Evolutionary conservation across 2,113 vertebrate genomes (phyloP), one percentile per base, ranked within the genome.

Genomic region (Calyptomena viridis): DNA sequence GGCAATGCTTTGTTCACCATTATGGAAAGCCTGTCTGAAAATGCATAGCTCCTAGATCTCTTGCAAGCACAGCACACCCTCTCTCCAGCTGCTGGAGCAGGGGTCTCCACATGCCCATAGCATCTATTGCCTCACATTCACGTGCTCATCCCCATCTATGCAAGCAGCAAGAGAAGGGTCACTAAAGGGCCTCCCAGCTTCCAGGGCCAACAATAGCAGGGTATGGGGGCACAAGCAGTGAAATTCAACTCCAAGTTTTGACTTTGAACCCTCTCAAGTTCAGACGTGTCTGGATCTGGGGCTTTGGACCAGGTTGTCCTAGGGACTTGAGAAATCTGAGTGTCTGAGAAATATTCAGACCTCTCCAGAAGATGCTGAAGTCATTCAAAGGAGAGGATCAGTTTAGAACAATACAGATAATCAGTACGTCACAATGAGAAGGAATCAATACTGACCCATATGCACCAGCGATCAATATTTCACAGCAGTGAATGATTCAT

Each of bases 81-180:
- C 33, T 71, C 2, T 21, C 4, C 23, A 56, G 23, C 6, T 71
- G 33, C 56, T 75, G 37, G 23, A 78, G 31, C 12, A 77, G 8
- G 2, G 3, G 1, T 58, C 42, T 91, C 52, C 42, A 66, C 4
- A 5, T 24, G 11, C 14, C 49, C 21, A 35, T 8, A 15, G 27
- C 2, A 0, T 37, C 42, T 1, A 3, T 7, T n/a, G 2, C 11
- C 22, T 2, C 1, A 4, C 2, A 23, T 14, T 46, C 23, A 53
- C 19, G 7, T 66, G 37, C 6, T 24, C n/a, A 68, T 37, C 23
- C 10, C n/a, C 3, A 3, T 14, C 11, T 24, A 17, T 1, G 1
- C 20, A 9, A 55, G 11, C 27, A 28, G 66, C 23, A 58, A 47
- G n/a, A 74, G 8, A 24, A 4, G 8, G 22, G 4, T 53, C 17